These are phyloP conservation scores for Polia nebulosa DNA, from an alignment of 2,888 invertebrate species.

Conservation along the genomic window DNA sequence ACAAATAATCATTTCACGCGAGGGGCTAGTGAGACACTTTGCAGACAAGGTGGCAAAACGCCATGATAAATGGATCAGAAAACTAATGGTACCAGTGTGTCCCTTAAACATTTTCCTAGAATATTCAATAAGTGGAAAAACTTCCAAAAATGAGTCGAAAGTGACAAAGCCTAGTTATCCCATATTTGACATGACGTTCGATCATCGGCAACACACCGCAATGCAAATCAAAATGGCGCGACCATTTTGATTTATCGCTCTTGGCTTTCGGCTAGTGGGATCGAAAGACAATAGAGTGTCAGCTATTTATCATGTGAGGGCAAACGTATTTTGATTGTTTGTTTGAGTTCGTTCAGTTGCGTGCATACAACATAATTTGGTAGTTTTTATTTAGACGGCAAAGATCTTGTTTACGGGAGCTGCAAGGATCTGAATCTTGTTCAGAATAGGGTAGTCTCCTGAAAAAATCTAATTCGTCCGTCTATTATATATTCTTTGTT, in stretches of 20 bases:
- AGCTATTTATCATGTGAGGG: constrained; percentile 31
- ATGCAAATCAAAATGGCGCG: constrained; percentile 11
- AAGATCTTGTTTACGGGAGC: too few species aligned
- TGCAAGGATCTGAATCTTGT: too few species aligned
- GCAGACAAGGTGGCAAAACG: too few species aligned
- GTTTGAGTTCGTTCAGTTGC: background rate
- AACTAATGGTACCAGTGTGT: background rate
- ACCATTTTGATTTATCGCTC: constrained; percentile 55
- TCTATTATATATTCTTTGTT: too few species aligned
- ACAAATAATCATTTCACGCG: too few species aligned
- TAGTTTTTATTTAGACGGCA: too few species aligned
- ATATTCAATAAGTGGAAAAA: background rate
- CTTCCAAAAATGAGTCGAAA: background rate
- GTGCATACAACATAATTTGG: too few species aligned
- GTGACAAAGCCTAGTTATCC: constrained; percentile 24
- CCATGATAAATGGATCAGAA: background rate
- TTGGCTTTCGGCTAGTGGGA: constrained; percentile 29
- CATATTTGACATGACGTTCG: constrained; percentile 14
- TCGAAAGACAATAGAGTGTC: constrained; percentile 23
- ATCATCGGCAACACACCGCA: constrained; percentile 14
- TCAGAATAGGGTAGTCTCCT: too few species aligned
- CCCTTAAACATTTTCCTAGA: background rate
- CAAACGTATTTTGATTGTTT: constrained; percentile 5
- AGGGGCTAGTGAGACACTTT: too few species aligned
- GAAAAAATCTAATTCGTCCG: too few species aligned